These are phyloP conservation scores for Drosophila tsacasi DNA, from an alignment of 1,140 invertebrate species.

Conservation along the genomic window DNA sequence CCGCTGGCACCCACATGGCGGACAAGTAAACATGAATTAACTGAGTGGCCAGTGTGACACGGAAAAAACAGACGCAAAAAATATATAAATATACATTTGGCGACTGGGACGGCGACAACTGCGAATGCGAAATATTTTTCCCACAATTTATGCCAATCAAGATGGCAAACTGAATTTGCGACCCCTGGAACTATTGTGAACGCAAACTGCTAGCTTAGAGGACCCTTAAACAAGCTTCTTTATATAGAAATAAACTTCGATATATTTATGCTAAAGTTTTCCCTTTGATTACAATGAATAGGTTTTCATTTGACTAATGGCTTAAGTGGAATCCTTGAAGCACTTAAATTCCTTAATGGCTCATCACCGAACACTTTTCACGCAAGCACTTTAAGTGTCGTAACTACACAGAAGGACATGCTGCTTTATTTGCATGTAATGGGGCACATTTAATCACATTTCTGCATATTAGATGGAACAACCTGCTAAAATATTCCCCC, in stretches of 20 bases:
- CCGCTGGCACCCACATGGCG: conserved; percentile 20
- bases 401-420: conserved; percentile 5
- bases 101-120: background rate
- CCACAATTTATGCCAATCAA: conserved; percentile 45
- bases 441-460: conserved; percentile 67
- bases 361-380: conserved; percentile 3
- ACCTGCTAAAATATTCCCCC: conserved; percentile 69
- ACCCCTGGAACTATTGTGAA: background rate
- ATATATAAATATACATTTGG: conserved; percentile 25
- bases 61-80: conserved; percentile 17
- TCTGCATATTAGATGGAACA: conserved; percentile 32
- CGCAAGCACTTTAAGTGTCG: conserved; percentile 3
- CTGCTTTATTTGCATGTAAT: conserved; percentile 49
- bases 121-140: conserved; percentile 35
- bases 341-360: conserved; percentile 18
- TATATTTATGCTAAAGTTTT: background rate
- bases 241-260: background rate
- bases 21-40: conserved; percentile 49
- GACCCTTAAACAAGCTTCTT: background rate
- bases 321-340: background rate
- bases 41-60: conserved; percentile 30
- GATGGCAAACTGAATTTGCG: conserved; percentile 23
- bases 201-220: background rate
- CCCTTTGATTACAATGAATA: background rate
- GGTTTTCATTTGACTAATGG: conserved; percentile 10